A percentile compares a stretch with the other conserved stretches of the same genome.
phyloP scores from a whole-genome alignment of 2,888 invertebrate genomes.

The Agrochola litura region DNA sequence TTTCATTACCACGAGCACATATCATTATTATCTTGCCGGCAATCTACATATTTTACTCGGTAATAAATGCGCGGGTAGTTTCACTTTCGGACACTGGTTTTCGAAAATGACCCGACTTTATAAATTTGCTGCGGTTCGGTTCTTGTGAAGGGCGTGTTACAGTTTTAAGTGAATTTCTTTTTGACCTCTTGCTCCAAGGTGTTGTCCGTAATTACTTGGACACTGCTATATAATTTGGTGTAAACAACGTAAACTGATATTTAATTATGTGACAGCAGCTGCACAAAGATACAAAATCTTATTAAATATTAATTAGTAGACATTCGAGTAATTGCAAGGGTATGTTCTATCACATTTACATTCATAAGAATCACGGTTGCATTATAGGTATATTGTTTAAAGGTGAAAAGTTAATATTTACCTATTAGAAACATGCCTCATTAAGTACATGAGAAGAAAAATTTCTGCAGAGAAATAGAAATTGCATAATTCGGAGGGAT shows the following conservation, averaged over 20 bases:
- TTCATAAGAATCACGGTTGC: constrained; percentile 6
- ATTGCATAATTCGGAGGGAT: background rate
- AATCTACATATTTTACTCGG: constrained; percentile 90
- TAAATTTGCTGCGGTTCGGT: constrained; percentile 82
- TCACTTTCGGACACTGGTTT: constrained; percentile 90
- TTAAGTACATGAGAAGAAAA: constrained; percentile 3
- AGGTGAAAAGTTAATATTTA: constrained; percentile 25
- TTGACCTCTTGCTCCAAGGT: constrained; percentile 90
- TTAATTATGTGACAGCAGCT: constrained; percentile 75
- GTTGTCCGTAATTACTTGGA: constrained; percentile 85
- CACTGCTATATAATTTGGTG: constrained; percentile 85
- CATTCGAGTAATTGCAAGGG: constrained; percentile 11
- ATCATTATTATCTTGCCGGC: constrained; percentile 90
- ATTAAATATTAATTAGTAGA: constrained; percentile 48
- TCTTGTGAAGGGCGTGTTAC: constrained; percentile 89
- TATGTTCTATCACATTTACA: constrained; percentile 18
- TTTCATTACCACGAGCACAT: constrained; percentile 91
- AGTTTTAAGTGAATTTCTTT: constrained; percentile 90
- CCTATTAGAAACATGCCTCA: constrained; percentile 16
- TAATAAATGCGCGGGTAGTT: constrained; percentile 90
- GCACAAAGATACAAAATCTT: constrained; percentile 62
- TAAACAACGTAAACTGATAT: constrained; percentile 86
- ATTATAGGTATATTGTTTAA: constrained; percentile 2
- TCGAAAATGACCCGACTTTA: constrained; percentile 89
- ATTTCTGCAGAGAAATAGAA: constrained; percentile 6